Conservation (phyloP, 2,113 vertebrate genomes). For the Nothoprocta pentlandii region DNA sequence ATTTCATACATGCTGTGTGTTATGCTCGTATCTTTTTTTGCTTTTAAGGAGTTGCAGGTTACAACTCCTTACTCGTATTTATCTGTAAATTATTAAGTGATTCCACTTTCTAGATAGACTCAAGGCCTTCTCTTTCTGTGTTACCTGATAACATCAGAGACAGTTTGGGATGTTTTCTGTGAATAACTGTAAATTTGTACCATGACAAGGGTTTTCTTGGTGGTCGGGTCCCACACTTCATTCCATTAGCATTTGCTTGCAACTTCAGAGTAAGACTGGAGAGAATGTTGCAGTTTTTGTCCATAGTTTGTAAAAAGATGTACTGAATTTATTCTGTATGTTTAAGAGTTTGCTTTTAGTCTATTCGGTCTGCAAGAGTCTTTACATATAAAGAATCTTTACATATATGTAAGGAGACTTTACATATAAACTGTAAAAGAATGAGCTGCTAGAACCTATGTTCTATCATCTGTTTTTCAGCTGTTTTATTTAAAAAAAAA, state of each 20-base stretch:
- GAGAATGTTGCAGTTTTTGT: neutral
- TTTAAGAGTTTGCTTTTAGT: neutral
- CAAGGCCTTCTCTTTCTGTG: neutral
- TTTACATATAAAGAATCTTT: neutral
- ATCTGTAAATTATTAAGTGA: neutral
- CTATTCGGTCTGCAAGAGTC: neutral
- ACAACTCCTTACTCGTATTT: neutral
- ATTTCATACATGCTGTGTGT: neutral
- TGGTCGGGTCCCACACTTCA: neutral
- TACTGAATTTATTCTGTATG: neutral
- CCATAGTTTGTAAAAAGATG: neutral
- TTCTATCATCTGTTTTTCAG: slow-evolving; percentile 58
- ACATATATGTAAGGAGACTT: neutral
- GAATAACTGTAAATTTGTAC: neutral
- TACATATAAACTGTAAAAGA: neutral
- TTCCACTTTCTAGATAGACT: neutral
- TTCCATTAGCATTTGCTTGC: neutral
- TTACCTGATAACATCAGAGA: neutral
- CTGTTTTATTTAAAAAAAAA: slow-evolving; percentile 23
- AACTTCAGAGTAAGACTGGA: neutral
- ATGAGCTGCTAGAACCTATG: neutral
- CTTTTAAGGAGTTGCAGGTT: neutral
- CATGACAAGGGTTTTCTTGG: neutral
- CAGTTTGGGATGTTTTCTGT: neutral
- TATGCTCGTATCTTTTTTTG: neutral